Conservation (phyloP, 2,888 invertebrate species). For the Scaptomyza tumidula region DNA sequence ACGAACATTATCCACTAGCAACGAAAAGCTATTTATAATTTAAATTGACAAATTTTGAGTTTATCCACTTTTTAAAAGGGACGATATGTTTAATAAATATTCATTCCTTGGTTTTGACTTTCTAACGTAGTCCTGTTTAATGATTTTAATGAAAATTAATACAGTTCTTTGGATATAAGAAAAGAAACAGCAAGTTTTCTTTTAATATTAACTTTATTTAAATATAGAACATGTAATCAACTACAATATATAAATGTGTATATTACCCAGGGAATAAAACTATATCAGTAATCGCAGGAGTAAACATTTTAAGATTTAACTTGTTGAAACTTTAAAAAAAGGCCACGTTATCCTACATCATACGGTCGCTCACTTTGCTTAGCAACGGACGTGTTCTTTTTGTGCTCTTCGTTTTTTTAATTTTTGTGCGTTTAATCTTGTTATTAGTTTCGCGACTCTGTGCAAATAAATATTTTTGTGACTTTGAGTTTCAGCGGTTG, state of each 20-base stretch:
- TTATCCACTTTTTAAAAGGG: background rate
- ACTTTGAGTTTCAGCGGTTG: too few relatives aligned
- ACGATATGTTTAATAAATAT: constrained; percentile 10
- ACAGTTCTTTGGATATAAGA: constrained; percentile 43
- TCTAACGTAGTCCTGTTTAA: constrained; percentile 34
- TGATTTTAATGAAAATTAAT: constrained; percentile 37
- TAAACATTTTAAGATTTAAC: too few relatives aligned
- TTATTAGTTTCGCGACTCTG: too few relatives aligned
- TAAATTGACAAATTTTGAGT: background rate
- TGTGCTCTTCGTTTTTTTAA: too few relatives aligned
- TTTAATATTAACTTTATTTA: constrained; percentile 56
- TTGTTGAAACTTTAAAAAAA: too few relatives aligned
- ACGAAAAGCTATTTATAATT: background rate
- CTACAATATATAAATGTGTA: constrained; percentile 68
- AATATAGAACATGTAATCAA: constrained; percentile 61
- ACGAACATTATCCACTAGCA: background rate
- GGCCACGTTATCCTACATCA: too few relatives aligned
- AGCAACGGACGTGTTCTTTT: too few relatives aligned
- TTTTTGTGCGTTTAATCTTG: too few relatives aligned
- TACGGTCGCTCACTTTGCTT: too few relatives aligned
- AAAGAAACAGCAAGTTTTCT: constrained; percentile 50
- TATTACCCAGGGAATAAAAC: constrained; percentile 63
- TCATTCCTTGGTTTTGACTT: constrained; percentile 57
- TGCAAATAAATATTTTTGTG: too few relatives aligned
- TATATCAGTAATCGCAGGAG: constrained; percentile 12